phyloP scores from a whole-genome alignment of 2,113 vertebrate species.

The Anguilla japonica region DNA sequence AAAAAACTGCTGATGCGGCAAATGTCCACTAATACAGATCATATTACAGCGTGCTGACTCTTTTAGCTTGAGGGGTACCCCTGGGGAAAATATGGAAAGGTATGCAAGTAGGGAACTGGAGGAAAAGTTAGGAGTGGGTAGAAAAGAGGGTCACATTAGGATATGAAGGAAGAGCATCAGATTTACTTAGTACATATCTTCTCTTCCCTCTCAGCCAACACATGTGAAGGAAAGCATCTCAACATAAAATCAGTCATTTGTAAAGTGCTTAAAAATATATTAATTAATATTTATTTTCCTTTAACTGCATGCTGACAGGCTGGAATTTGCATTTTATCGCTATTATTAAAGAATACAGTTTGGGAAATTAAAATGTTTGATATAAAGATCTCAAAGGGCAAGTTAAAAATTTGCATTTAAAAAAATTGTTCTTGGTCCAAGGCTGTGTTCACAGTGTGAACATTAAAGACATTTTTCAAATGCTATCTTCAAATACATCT shows the following conservation, averaged over 20 bases:
- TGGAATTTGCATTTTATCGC: background rate
- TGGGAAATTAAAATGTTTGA: too few species aligned
- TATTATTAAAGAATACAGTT: too few species aligned
- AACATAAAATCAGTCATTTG: too few species aligned
- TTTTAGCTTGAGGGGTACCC: conserved; percentile 58
- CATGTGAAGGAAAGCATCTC: background rate
- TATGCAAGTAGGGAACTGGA: conserved; percentile 52
- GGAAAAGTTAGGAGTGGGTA: conserved; percentile 30
- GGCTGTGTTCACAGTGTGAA: too few species aligned
- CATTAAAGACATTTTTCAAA: too few species aligned
- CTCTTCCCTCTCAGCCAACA: background rate
- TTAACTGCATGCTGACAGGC: background rate
- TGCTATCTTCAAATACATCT: too few species aligned
- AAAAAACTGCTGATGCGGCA: conserved; percentile 64
- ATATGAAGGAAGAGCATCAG: conserved; percentile 14
- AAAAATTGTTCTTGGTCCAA: too few species aligned
- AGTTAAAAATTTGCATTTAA: too few species aligned
- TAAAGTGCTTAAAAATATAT: background rate
- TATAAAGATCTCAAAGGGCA: too few species aligned
- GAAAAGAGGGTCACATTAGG: conserved; percentile 29
- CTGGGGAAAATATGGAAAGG: conserved; percentile 59
- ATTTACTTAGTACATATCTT: background rate
- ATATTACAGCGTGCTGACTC: conserved; percentile 58
- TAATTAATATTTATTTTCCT: background rate
- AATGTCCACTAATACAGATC: conserved; percentile 55